Evolutionary conservation across 2,888 invertebrate species (phyloP), one percentile per base, ranked within the genome.

Genomic region (Pandemis cinnamomeana): DNA sequence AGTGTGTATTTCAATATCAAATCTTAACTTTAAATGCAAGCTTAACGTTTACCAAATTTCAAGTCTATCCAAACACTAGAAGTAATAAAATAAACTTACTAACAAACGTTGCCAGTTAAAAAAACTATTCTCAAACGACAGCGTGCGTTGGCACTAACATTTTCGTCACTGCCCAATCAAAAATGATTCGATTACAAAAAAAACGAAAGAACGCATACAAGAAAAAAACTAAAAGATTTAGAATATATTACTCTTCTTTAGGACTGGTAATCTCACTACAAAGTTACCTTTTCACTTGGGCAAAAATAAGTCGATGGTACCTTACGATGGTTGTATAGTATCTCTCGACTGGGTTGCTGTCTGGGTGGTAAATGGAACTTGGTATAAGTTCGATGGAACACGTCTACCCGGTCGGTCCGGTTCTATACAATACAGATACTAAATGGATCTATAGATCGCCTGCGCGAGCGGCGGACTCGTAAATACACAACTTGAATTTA

Each of bases 231-330:
- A 67, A 73, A 66, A 70, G 69, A 73, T 73, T 69, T 70, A 73
- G 69, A 73, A 73, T 73, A 73, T 62, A 73, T 73, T 73, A 73
- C 69, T 64, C 69, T 73, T 70, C 64, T 73, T 73, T 73, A 73
- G 73, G 73, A 69, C 73, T 66, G 41, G 64, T 62, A 60, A 71
- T 72, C 68, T 69, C 63, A 60, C 60, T 55, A 36, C 73, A 66
- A 73, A 61, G 10, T 64, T 66, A 70, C 7, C 5, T 8, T 7
- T 69, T 2, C 60, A 51, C 27, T 61, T 66, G 41, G 46, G n/a
- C 6, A 72, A 64, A 11, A n/a, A 15, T 5, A 10, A 64, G 58
- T 48, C 63, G 68, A 64, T 10, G n/a, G 7, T 27, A 36, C 20
- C 8, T 11, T 7, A n/a, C 20, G 63, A 10, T 20, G 6, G 1